Evolutionary conservation across 2,797 vertebrate species (phyloP), one percentile per base, ranked within the genome.

Genomic region (Mallotus villosus): DNA sequence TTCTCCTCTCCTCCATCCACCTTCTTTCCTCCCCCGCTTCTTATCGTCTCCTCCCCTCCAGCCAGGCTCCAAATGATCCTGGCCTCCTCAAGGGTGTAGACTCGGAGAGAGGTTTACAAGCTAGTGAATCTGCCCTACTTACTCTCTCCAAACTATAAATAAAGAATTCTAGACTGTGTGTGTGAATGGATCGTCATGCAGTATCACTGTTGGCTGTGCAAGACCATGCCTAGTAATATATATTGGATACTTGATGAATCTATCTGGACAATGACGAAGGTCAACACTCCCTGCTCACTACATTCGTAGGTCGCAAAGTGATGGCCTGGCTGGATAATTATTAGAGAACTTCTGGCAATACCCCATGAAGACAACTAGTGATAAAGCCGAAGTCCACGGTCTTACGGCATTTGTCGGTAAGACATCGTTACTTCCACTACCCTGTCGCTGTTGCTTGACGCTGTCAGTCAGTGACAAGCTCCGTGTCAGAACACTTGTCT

Each of bases 401-500:
- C 16, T 12, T 12, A 17, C 16, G 46, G 46, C 46, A 51, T 51
- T 46, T 46, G 11, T 2, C 11, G 3, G 46, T 17, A 51, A 51
- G 46, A 12, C 46, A 17, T 51, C 16, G 11, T 53, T 3, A 16
- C 11, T 14, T 19, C 14, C 16, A 0, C 17, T 1, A 19, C 51
- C 19, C 14, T 53, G 19, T 19, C 51, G 4, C 19, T 65, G 78
- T 81, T 74, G 79, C 82, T 76, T 68, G 79, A 80, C 68, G 64
- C 84, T 78, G 83, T 85, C 84, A 85, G 85, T 41, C 37, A 7
- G 37, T 84, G 88, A 84, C 86, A 84, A 83, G 86, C 86, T 78
- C 86, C 75, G 58, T 76, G 78, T 85, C 82, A 83, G 70, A 75
- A 73, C 74, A 75, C 72, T 81, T 60, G 70, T 74, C 76, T 79